Evolutionary conservation across 2,797 vertebrate species (phyloP).

Genomic region (Okamejei kenojei): DNA sequence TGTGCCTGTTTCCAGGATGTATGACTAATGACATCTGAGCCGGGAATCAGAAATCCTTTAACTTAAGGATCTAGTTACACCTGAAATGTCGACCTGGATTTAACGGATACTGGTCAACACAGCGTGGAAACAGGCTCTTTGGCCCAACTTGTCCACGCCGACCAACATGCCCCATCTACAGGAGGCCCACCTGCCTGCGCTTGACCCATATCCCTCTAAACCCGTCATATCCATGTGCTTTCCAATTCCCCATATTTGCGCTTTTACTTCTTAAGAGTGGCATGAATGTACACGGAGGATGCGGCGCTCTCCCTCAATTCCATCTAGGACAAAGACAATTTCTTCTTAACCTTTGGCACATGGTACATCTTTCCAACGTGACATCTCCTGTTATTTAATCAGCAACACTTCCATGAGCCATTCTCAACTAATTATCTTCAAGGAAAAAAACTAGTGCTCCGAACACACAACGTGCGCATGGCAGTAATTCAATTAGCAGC

Average conservation of each 20-base stretch:
- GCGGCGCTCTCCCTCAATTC: too few species aligned
- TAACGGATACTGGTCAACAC: neutral
- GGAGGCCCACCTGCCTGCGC: too few species aligned
- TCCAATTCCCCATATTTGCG: neutral
- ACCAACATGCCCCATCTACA: too few species aligned
- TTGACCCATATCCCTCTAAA: too few species aligned
- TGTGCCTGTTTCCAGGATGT: too few species aligned
- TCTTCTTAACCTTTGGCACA: conserved; percentile 8
- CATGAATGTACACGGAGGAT: neutral
- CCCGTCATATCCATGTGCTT: too few species aligned
- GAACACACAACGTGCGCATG: neutral
- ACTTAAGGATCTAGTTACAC: neutral
- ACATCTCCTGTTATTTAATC: conserved; percentile 31
- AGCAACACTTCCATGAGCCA: neutral
- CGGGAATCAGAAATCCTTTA: neutral
- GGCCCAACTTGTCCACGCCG: too few species aligned
- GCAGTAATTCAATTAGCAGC: conserved; percentile 34
- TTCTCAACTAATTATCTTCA: conserved; percentile 38
- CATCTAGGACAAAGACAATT: neutral
- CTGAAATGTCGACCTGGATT: neutral
- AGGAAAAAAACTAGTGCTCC: neutral
- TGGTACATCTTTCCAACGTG: neutral
- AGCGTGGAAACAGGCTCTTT: too few species aligned
- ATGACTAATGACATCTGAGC: neutral
- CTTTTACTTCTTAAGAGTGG: neutral